Evolutionary conservation across 37 sponge, comb jelly and placozoan genomes (phyloP).

Genomic region (Aphrocallistes beatrix): DNA sequence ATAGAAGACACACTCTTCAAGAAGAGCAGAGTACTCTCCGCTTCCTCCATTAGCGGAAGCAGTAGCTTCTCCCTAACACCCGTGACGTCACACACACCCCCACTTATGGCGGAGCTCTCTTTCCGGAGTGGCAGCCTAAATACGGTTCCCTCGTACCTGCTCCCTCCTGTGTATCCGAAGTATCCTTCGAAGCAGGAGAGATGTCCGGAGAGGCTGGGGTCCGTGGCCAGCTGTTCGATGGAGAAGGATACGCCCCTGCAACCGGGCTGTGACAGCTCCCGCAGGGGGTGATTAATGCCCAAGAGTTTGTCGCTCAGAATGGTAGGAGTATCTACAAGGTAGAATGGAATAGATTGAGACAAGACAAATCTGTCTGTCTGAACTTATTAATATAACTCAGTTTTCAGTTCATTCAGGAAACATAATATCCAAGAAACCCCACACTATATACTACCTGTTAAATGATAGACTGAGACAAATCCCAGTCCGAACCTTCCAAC

Average conservation of each 20-base stretch:
- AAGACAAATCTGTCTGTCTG: too few species aligned
- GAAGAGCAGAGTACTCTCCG: neutral
- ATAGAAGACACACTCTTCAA: neutral
- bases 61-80: neutral
- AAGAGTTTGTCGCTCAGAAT: neutral
- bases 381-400: too few species aligned
- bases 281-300: neutral
- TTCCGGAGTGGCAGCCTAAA: neutral
- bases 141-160: neutral
- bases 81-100: neutral
- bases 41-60: neutral
- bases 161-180: neutral
- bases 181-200: neutral
- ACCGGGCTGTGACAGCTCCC: neutral
- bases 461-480: conserved; percentile 56
- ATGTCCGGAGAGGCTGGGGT: neutral
- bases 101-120: neutral
- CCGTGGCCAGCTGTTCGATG: neutral
- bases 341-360: too few species aligned
- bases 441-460: conserved; percentile 30
- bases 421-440: too few species aligned
- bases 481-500: conserved; percentile 80
- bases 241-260: neutral
- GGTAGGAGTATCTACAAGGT: neutral
- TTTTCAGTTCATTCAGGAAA: too few species aligned